Evolutionary conservation across 2,888 invertebrate genomes (phyloP), one percentile per base, ranked within the genome.

Genomic region (Octonoba sinensis): DNA sequence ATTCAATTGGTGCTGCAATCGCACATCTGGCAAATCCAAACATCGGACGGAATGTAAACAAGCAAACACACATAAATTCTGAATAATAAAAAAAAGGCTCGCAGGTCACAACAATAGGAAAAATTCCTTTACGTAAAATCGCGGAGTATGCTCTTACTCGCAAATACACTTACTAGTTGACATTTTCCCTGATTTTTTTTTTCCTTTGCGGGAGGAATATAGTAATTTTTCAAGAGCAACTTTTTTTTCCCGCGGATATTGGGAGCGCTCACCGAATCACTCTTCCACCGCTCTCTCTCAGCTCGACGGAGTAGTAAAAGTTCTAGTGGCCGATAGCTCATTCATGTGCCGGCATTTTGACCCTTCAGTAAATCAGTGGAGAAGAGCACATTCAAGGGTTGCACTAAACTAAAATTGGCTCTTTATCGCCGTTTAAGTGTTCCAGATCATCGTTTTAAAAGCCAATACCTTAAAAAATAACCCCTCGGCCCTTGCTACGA

Each of bases 301-400:
- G 36, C 8, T 36, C 36, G 8, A 36, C 8, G 11, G 66, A 66
- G 66, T 66, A 51, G 66, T 66, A 66, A 65, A 66, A 49, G 47
- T 66, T 11, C 11, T 47, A 18, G 20, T 16, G 66, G 13, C 46
- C 22, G 46, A 62, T 62, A 46, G 64, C 27, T 66, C 66, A 66
- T 66, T 66, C 66, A 66, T 24, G 66, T 66, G 66, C 66, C 51
- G 66, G 51, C 46, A 51, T 66, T 66, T 66, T 51, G 24, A 27
- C 54, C 49, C 66, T 27, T 51, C 51, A n/a, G 20, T 66, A 66
- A 49, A 65, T 65, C 65, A 65, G 49, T 18, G 49, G n/a, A 62
- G 64, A 66, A 66, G 60, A 60, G 60, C 24, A 8, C 18, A 22
- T 27, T 65, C 27, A 24, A 18, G 66, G 66, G 49, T 66, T 51